These are phyloP conservation scores for Drosophila sp. DNA, from an alignment of 1,140 invertebrate species.

Conservation along the genomic window DNA sequence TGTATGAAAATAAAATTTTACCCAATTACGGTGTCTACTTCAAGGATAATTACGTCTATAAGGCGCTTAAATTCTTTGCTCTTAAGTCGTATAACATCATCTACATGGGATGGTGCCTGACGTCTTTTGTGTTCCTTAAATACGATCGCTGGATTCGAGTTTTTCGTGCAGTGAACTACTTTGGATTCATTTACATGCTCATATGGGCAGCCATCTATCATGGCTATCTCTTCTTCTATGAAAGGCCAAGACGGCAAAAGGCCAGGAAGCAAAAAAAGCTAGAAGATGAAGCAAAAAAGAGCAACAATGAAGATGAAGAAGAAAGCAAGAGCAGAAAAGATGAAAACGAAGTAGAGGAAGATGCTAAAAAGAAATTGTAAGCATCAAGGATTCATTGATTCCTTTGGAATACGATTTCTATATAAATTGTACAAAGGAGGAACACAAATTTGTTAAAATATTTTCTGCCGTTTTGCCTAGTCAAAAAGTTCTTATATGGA, in stretches of 20 bases:
- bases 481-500: slow-evolving; percentile 31
- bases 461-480: slow-evolving; percentile 30
- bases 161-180: slow-evolving; percentile 86
- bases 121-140: slow-evolving; percentile 91
- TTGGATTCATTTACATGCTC: slow-evolving; percentile 86
- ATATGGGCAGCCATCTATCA: slow-evolving; percentile 83
- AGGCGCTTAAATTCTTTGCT: slow-evolving; percentile 84
- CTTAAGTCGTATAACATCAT: slow-evolving; percentile 90
- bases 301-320: background rate
- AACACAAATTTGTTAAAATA: background rate
- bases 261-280: no score
- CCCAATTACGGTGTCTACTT: slow-evolving; percentile 54
- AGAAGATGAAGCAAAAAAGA: no score
- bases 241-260: background rate
- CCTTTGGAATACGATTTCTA: no score
- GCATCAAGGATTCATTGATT: no score
- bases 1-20: slow-evolving; percentile 62
- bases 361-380: no score
- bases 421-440: background rate
- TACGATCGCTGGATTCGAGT: slow-evolving; percentile 87
- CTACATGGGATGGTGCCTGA: slow-evolving; percentile 93
- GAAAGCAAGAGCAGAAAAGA: background rate
- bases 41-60: slow-evolving; percentile 83
- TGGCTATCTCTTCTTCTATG: slow-evolving; percentile 29
- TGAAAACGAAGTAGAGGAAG: no score